These are phyloP conservation scores for Paradisaea rubra DNA, from an alignment of 2,113 vertebrate genomes.

Conservation along the genomic window DNA sequence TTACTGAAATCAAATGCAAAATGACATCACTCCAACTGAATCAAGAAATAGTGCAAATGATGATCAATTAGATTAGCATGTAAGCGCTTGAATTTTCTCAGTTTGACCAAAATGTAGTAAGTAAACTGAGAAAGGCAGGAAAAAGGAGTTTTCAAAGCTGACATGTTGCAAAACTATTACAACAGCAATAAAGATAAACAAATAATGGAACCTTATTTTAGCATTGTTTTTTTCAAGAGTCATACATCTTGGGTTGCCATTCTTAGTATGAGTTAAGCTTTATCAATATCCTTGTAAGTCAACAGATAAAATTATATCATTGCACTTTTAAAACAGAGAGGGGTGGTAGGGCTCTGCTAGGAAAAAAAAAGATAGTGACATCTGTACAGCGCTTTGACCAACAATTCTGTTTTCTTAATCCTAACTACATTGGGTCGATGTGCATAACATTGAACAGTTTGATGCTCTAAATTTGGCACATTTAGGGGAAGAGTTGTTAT, in stretches of 20 bases:
- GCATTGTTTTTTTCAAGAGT: neutral
- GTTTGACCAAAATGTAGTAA: neutral
- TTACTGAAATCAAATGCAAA: neutral
- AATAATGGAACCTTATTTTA: neutral
- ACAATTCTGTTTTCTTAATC: neutral
- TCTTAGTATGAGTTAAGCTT: neutral
- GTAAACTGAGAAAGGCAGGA: neutral
- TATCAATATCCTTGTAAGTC: neutral
- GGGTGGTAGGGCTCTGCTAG: neutral
- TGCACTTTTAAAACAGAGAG: neutral
- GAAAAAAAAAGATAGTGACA: neutral
- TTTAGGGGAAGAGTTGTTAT: neutral
- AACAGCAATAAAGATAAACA: neutral
- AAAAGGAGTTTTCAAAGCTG: neutral
- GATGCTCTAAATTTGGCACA: neutral
- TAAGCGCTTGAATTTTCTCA: neutral
- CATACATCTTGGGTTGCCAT: neutral
- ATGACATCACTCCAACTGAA: neutral
- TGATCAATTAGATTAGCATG: neutral
- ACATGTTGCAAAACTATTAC: neutral
- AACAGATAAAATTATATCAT: neutral
- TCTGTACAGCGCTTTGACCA: neutral
- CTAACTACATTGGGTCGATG: neutral
- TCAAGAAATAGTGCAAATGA: neutral
- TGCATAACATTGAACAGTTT: fast-evolving